Percentiles rank a stretch among this genome's conserved stretches.
Evolutionary conservation across 2,113 vertebrate species (phyloP).

Genomic region (Chloropsis hardwickii): DNA sequence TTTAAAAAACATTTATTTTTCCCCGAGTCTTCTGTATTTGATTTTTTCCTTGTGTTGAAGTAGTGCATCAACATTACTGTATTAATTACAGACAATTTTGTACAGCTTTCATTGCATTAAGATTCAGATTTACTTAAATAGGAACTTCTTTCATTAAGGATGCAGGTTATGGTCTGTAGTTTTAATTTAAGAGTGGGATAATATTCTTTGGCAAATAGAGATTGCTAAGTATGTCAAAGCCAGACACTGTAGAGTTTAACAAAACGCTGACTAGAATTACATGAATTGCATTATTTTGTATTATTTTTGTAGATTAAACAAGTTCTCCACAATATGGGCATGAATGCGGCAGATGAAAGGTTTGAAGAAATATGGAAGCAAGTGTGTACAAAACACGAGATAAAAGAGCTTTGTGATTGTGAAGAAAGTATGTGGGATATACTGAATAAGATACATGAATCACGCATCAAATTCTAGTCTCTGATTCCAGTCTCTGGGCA

Average conservation of each 20-base stretch:
- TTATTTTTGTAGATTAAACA: conserved; percentile 75
- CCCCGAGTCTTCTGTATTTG: not conserved
- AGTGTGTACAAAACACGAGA: conserved; percentile 73
- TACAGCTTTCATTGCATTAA: not conserved
- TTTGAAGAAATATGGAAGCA: conserved; percentile 85
- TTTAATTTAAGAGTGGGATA: not conserved
- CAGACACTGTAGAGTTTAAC: not conserved
- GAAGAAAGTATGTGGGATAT: conserved; percentile 77
- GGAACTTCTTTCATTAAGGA: not conserved
- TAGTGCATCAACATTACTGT: not conserved
- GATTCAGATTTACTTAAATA: not conserved
- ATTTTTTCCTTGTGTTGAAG: not conserved
- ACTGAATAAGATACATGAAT: conserved; percentile 74
- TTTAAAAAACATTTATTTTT: not conserved
- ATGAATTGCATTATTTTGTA: not conserved
- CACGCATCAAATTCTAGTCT: not conserved
- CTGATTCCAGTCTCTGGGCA: not conserved
- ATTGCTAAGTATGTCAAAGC: not conserved
- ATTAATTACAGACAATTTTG: not conserved
- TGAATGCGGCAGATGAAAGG: conserved; percentile 72
- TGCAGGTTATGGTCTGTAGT: not conserved
- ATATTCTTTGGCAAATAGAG: not conserved
- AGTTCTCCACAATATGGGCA: conserved; percentile 79
- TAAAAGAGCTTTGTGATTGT: conserved; percentile 82
- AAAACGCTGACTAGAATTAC: not conserved